A percentile compares a stretch with the other conserved stretches of the same genome.
Conservation (phyloP, 2,797 vertebrate species). For the Enteromius trimaculatus region DNA sequence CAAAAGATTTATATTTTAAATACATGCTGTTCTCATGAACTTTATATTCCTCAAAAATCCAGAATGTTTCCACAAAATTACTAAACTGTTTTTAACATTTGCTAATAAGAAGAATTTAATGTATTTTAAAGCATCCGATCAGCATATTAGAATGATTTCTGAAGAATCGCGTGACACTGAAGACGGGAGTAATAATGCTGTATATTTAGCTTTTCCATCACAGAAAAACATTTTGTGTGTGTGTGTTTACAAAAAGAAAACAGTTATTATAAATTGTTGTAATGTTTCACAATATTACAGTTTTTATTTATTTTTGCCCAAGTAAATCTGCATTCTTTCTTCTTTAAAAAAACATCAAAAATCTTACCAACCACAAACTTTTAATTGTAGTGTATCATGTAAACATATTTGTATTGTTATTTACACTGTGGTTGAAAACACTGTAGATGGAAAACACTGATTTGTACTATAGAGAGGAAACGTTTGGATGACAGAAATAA, state of each 20-base stretch:
- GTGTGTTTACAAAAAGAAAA: background rate
- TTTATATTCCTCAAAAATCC: background rate
- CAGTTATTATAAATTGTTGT: background rate
- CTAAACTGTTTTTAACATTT: background rate
- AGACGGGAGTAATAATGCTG: background rate
- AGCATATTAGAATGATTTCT: background rate
- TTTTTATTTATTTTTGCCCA: background rate
- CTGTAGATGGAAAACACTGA: too few relatives aligned
- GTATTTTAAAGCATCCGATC: background rate
- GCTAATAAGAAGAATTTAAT: background rate
- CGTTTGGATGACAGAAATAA: background rate
- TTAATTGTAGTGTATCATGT: background rate
- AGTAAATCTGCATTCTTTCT: background rate
- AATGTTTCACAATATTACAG: background rate
- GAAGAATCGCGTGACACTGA: background rate
- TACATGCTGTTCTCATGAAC: background rate
- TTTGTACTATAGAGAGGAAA: background rate
- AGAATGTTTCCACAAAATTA: background rate
- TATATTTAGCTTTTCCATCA: background rate
- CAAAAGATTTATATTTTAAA: background rate
- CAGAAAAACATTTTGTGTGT: background rate
- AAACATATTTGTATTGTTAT: background rate
- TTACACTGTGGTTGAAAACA: background rate
- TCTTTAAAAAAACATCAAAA: background rate
- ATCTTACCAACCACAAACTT: background rate